phyloP scores from a whole-genome alignment of 2,797 vertebrate genomes.

The Allenopithecus nigroviridis region DNA sequence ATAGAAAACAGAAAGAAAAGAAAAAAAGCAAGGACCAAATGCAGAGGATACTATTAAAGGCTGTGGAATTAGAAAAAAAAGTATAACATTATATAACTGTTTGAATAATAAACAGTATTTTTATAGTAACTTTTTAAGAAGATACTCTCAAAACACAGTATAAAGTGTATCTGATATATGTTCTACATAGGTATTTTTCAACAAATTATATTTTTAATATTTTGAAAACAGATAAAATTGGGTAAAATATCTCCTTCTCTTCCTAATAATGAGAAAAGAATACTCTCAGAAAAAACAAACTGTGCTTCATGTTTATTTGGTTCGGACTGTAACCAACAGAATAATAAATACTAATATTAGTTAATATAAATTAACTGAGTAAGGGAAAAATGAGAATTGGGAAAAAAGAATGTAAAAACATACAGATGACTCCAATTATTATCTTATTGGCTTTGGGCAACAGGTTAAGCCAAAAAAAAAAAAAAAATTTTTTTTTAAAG shows the following conservation, averaged over 20 bases:
- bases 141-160: conserved; percentile 30
- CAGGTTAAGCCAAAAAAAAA: not conserved
- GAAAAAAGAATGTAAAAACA: not conserved
- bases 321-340: not conserved
- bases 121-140: not conserved
- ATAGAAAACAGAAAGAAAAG: not conserved
- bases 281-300: not conserved
- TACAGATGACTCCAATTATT: not conserved
- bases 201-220: not conserved
- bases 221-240: conserved; percentile 2
- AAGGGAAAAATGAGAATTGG: not conserved
- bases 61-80: conserved; percentile 23
- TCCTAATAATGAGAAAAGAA: not conserved
- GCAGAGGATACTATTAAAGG: not conserved
- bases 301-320: not conserved
- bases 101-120: conserved; percentile 4
- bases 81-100: not conserved
- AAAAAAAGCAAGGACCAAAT: conserved; percentile 5
- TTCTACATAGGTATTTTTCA: not conserved
- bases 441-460: not conserved
- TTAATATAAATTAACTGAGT: not conserved
- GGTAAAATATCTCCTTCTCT: not conserved
- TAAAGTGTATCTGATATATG: not conserved
- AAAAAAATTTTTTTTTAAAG: too few species aligned
- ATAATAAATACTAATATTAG: not conserved